Evolutionary conservation across 2,888 invertebrate species (phyloP).

Genomic region (Caenorhabditis drosophilae): DNA sequence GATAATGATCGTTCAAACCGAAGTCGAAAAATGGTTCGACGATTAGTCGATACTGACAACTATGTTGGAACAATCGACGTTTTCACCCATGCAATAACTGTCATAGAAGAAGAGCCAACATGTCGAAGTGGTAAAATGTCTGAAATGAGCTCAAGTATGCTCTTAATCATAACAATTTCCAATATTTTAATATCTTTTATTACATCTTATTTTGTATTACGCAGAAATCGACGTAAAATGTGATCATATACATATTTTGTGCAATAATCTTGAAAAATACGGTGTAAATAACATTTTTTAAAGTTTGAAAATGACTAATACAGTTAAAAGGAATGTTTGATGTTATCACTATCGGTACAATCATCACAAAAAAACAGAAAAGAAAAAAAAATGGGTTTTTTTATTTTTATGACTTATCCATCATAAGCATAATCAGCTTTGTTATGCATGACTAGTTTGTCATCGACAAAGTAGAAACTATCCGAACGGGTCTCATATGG

Average conservation of each 20-base stretch:
- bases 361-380: neutral
- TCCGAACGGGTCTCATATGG: conserved; percentile 97
- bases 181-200: conserved; percentile 3
- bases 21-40: conserved; percentile 5
- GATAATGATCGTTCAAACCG: conserved; percentile 2
- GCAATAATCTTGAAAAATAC: neutral
- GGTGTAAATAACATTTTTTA: neutral
- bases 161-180: neutral
- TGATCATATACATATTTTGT: neutral
- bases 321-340: neutral
- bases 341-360: neutral
- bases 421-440: conserved; percentile 98
- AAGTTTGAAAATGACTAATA: neutral
- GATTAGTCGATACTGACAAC: conserved; percentile 8
- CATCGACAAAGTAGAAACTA: conserved; percentile 98
- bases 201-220: neutral
- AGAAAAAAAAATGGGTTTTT: neutral
- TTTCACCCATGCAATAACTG: conserved; percentile 61
- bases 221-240: neutral
- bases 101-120: conserved; percentile 42
- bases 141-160: neutral
- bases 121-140: conserved; percentile 2
- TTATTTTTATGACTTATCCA: conserved; percentile 74
- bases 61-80: conserved; percentile 64
- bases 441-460: conserved; percentile 96